These are phyloP conservation scores for Misgurnus mizolepis DNA, from an alignment of 2,113 vertebrate species.

Conservation along the genomic window DNA sequence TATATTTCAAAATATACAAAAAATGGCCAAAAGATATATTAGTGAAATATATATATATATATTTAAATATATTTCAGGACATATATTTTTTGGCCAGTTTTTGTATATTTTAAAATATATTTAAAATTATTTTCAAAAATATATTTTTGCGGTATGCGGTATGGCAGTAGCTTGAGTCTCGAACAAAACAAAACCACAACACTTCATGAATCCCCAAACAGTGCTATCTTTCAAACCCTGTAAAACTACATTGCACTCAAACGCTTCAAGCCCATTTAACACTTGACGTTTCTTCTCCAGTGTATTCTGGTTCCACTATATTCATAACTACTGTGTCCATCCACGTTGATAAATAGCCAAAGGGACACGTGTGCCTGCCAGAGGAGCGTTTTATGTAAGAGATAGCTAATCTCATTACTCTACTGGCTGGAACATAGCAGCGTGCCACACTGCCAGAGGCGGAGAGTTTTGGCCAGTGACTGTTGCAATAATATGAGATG, in stretches of 20 bases:
- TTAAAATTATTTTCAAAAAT: too few relatives aligned
- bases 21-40: too few relatives aligned
- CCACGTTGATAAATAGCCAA: constrained; percentile 3
- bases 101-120: too few relatives aligned
- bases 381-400: constrained; percentile 43
- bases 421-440: constrained; percentile 27
- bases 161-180: too few relatives aligned
- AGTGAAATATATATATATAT: too few relatives aligned
- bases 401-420: constrained; percentile 50
- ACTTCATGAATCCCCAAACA: not conserved
- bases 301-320: constrained; percentile 1
- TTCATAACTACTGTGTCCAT: constrained; percentile 18
- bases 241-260: not conserved
- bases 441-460: constrained; percentile 3
- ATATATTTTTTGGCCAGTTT: too few relatives aligned
- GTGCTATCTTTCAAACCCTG: not conserved
- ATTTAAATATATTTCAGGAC: too few relatives aligned
- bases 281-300: not conserved
- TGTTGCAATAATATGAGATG: not conserved
- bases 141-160: too few relatives aligned
- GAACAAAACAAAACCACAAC: too few relatives aligned
- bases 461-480: constrained; percentile 5
- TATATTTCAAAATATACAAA: too few relatives aligned
- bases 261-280: not conserved
- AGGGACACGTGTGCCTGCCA: constrained; percentile 16